Evolutionary conservation across 2,888 invertebrate species (phyloP).

Genomic region (Melanotus villosus): DNA sequence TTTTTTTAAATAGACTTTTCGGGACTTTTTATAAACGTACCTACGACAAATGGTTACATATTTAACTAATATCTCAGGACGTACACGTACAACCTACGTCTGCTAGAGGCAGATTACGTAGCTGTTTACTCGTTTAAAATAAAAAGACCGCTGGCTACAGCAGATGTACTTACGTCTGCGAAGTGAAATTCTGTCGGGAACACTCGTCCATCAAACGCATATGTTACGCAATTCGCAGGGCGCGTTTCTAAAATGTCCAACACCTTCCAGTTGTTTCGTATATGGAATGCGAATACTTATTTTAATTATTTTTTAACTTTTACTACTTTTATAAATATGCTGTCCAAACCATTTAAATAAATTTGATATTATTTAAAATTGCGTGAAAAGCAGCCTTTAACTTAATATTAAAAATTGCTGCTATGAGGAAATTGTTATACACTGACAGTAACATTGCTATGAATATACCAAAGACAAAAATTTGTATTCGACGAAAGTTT

Average conservation of each 20-base stretch:
- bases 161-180: constrained; percentile 12
- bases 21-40: constrained; percentile 2
- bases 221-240: constrained; percentile 4
- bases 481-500: no score
- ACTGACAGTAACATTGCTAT: no score
- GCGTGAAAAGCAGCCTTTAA: no score
- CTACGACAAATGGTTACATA: constrained; percentile 19
- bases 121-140: constrained; percentile 7
- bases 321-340: constrained; percentile 37
- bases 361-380: no score
- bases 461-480: no score
- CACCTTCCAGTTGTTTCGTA: constrained; percentile 1
- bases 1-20: background rate
- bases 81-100: background rate
- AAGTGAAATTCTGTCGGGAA: constrained; percentile 18
- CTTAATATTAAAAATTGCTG: no score
- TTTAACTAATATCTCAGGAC: background rate
- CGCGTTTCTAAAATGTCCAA: constrained; percentile 7
- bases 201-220: constrained; percentile 11
- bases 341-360: no score
- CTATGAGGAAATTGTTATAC: no score
- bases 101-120: constrained; percentile 2
- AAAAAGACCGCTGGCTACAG: constrained; percentile 14
- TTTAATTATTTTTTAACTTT: constrained; percentile 31
- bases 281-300: constrained; percentile 1